Conservation (phyloP, 2,888 invertebrate species). For the Drosophila meridionalis region DNA sequence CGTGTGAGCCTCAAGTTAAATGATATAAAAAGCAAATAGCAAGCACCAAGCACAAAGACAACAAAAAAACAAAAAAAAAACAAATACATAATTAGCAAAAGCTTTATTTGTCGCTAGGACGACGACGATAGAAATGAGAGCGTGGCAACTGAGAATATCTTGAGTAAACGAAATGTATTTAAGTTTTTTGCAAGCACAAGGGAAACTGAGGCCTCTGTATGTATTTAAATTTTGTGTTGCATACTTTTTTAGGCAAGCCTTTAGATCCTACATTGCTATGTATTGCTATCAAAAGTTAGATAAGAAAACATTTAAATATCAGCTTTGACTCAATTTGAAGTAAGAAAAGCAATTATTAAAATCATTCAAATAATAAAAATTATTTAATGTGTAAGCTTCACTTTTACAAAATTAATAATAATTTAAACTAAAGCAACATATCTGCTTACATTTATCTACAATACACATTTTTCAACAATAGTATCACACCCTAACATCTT, state of each 20-base stretch:
- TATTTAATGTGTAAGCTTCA: not conserved
- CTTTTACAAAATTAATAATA: not conserved
- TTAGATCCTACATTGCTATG: no score
- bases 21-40: not conserved
- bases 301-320: no score
- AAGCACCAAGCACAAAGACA: not conserved
- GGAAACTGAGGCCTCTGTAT: not conserved
- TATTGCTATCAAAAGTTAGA: no score
- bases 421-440: not conserved
- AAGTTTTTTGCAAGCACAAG: not conserved
- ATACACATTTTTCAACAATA: no score
- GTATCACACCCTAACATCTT: not conserved
- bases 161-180: not conserved
- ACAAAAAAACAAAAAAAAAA: no score
- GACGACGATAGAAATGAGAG: not conserved
- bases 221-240: not conserved
- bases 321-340: no score
- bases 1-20: conserved; percentile 41
- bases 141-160: no score
- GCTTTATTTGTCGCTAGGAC: conserved; percentile 9
- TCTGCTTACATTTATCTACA: not conserved
- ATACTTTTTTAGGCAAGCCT: not conserved
- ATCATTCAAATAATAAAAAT: no score
- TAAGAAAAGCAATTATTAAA: no score
- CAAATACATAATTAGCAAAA: conserved; percentile 9